Base-by-base conservation (phyloP, 2,888 invertebrate species). In the Temnothorax rugatulus region DNA sequence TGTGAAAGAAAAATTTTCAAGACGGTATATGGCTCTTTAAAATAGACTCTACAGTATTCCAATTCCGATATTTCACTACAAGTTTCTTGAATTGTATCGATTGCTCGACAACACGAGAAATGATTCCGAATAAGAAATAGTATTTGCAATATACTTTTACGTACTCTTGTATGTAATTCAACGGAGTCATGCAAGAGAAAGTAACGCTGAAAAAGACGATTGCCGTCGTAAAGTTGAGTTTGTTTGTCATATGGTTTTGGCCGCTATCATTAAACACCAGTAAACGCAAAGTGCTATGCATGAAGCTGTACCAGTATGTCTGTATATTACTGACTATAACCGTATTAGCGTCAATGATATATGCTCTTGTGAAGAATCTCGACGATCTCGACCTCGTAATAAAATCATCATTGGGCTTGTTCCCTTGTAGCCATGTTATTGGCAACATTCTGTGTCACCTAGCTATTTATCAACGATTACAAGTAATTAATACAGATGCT, bases 211-310 rank as follows among this genome's bases (percentile, higher is more conserved):
- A 34, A 44, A 57, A 69, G 11, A 18, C 29, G 7, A 44, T 79
- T 21, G 25, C 69, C 21, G 4, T 57, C 21, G 44, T 79, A 5
- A 79, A 79, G 15, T 69, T 79, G 4, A 79, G 77, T 69, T 21
- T 79, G 1, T 79, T 79, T 13, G 9, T 79, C 44, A 69, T 57
- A 57, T 79, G 77, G 69, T 79, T 69, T 69, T 79, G 69, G 77
- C 77, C 69, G 18, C n/a, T 69, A 21, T 44, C 77, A 11, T n/a
- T 29, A 11, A 44, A 44, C 5, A 1, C 54, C 8, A 34, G n/a
- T 57, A 79, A 69, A 52, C 21, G 34, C 11, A 69, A 79, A 69
- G 2, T 79, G 11, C 13, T 68, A 11, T 69, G 44, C 11, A 57
- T 79, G 69, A 54, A 69, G 21, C 11, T 79, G 54, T 79, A 79